Conservation (phyloP, 2,888 invertebrate species). For the Sinotaia quadrata region DNA sequence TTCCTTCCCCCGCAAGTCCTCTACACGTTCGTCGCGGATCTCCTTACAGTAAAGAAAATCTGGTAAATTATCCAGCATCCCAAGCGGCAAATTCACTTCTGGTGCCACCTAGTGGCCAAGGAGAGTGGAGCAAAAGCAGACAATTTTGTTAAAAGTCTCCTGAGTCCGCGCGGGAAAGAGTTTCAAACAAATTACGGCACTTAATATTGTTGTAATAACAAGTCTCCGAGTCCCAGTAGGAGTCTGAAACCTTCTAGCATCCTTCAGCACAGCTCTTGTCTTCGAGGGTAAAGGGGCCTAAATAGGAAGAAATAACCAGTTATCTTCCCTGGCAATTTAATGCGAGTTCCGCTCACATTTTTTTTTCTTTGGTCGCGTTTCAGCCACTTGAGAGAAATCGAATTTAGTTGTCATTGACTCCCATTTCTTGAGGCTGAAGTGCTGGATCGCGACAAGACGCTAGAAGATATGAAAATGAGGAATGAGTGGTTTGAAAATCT, state of each 20-base stretch:
- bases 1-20: not conserved
- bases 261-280: not conserved
- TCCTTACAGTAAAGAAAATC: conserved; percentile 21
- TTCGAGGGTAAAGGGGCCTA: conserved; percentile 23
- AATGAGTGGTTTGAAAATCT: not conserved
- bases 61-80: conserved; percentile 28
- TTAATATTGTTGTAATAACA: conserved; percentile 40
- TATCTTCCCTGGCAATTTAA: conserved; percentile 2
- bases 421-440: conserved; percentile 14
- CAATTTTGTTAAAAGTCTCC: conserved; percentile 36
- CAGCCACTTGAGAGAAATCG: conserved; percentile 27
- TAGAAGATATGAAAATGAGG: not conserved
- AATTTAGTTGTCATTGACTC: conserved; percentile 32
- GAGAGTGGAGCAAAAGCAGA: conserved; percentile 24
- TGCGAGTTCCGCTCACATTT: not conserved
- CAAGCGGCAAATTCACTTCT: conserved; percentile 32
- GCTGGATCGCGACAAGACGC: conserved; percentile 16
- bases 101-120: conserved; percentile 15
- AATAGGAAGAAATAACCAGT: conserved; percentile 29
- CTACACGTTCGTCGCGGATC: not conserved
- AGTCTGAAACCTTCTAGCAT: not conserved
- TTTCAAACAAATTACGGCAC: conserved; percentile 36
- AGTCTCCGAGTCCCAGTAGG: conserved; percentile 18
- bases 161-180: conserved; percentile 26
- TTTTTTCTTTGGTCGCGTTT: not conserved